Conservation (phyloP, 2,888 invertebrate genomes). For the Tolmerus cingulatus region DNA sequence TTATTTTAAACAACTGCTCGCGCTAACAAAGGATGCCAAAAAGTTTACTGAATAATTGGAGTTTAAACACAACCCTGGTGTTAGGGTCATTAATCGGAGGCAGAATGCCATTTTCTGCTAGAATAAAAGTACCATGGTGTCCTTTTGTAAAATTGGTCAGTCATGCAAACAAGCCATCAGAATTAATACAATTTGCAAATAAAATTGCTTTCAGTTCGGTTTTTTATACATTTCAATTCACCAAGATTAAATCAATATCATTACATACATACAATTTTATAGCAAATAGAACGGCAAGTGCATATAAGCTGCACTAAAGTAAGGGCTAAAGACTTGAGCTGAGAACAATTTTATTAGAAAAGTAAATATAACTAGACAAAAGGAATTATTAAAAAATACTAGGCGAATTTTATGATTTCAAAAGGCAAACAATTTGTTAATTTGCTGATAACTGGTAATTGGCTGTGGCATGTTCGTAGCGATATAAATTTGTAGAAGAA, state of each 20-base stretch:
- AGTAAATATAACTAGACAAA: too few species aligned
- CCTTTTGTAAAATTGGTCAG: background rate
- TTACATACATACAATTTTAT: background rate
- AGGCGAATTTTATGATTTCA: too few species aligned
- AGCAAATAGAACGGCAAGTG: too few species aligned
- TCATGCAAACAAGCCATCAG: background rate
- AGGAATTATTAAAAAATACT: too few species aligned
- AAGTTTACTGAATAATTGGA: background rate
- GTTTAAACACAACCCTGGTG: background rate
- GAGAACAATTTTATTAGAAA: too few species aligned
- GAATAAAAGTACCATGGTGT: background rate
- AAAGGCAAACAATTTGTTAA: too few species aligned
- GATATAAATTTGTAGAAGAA: too few species aligned
- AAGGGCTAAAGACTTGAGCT: too few species aligned
- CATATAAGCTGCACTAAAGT: too few species aligned
- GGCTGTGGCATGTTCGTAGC: too few species aligned
- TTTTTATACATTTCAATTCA: background rate
- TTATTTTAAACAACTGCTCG: background rate
- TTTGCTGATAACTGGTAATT: too few species aligned
- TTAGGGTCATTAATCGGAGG: background rate
- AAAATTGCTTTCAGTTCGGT: background rate
- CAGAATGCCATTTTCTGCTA: background rate
- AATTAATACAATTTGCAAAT: background rate
- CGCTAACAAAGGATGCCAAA: background rate
- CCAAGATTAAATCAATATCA: background rate